phyloP scores from a whole-genome alignment of 2,888 invertebrate genomes.

The Caenorhabditis wallacei region DNA sequence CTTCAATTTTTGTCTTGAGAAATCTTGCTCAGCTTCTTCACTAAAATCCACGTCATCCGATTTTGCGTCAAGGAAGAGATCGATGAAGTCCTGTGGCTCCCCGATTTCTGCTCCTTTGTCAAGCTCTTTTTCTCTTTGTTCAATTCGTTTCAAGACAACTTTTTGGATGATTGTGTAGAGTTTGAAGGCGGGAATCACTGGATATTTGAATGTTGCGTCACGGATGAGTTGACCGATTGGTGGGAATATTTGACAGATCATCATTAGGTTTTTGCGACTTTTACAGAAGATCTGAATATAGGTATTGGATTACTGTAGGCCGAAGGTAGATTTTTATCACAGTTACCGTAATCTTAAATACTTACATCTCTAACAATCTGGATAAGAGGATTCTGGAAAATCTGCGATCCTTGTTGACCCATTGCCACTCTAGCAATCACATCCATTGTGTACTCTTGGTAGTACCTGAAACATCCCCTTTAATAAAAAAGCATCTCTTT shows the following conservation, averaged over 20 bases:
- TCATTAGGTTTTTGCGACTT: constrained; percentile 29
- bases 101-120: constrained; percentile 55
- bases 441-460: constrained; percentile 74
- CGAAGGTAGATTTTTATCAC: too few species aligned
- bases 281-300: constrained; percentile 47
- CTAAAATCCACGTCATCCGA: constrained; percentile 57
- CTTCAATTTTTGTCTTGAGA: constrained; percentile 52
- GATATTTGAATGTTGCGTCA: constrained; percentile 32
- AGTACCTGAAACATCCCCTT: constrained; percentile 34
- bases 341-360: background rate
- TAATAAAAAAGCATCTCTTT: too few species aligned
- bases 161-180: constrained; percentile 23
- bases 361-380: constrained; percentile 36
- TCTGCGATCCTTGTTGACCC: constrained; percentile 63
- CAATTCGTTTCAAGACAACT: constrained; percentile 49
- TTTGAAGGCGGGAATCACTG: constrained; percentile 30
- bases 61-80: constrained; percentile 77
- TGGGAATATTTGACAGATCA: constrained; percentile 46
- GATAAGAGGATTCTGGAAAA: constrained; percentile 54
- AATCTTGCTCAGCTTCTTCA: constrained; percentile 28
- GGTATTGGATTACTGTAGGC: background rate
- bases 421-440: constrained; percentile 72
- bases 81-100: constrained; percentile 77
- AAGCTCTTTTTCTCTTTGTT: constrained; percentile 23
- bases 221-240: constrained; percentile 27